phyloP scores from a whole-genome alignment of 2,113 vertebrate species.

The Varanus salvator region DNA sequence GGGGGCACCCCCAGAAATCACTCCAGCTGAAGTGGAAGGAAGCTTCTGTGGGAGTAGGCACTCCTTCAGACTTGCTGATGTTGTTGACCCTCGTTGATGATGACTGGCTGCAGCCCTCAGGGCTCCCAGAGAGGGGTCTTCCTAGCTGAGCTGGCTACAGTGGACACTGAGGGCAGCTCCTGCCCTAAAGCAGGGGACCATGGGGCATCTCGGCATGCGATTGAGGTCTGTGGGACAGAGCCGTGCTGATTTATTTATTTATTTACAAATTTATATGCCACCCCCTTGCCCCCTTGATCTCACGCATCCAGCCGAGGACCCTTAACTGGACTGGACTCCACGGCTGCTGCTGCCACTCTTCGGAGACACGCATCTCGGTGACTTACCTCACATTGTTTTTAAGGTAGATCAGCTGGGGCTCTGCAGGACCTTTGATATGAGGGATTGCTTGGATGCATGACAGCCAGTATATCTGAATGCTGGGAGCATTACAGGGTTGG shows the following conservation, averaged over 20 bases:
- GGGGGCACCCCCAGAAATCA: too few species aligned
- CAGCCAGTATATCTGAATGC: not conserved
- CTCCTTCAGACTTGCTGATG: too few species aligned
- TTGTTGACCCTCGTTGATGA: too few species aligned
- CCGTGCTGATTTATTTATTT: too few species aligned
- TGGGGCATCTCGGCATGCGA: not conserved
- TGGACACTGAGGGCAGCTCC: not conserved
- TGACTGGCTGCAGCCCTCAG: too few species aligned
- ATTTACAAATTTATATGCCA: too few species aligned
- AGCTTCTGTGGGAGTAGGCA: too few species aligned
- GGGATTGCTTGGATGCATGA: not conserved
- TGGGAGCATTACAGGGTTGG: not conserved
- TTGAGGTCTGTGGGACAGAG: not conserved
- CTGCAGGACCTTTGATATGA: not conserved
- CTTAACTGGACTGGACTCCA: not conserved
- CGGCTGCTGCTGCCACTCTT: not conserved
- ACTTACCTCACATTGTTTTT: not conserved
- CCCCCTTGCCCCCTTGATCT: too few species aligned
- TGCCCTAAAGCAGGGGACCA: not conserved
- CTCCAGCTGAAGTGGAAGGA: too few species aligned
- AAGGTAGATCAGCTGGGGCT: too few species aligned
- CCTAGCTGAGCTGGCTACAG: not conserved
- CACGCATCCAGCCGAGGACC: not conserved
- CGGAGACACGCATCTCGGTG: not conserved
- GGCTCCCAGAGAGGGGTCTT: too few species aligned